These are phyloP conservation scores for Drosophila prolongata DNA, from an alignment of 2,888 invertebrate species.

Conservation along the genomic window DNA sequence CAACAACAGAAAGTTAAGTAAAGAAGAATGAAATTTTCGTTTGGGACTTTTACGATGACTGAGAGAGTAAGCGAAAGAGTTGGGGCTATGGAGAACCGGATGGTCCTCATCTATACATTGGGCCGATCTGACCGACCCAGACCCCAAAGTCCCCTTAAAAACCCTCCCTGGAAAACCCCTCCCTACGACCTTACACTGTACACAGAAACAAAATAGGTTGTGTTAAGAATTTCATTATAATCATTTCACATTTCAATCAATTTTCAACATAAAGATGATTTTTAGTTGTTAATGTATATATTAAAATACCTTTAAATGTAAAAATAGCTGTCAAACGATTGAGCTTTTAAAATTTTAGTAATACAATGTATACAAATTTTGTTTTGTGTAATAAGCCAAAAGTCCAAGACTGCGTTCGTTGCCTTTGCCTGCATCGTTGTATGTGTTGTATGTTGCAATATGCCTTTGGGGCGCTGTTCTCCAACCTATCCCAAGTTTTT, in stretches of 20 bases:
- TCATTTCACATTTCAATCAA: too few species aligned
- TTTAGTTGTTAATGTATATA: too few species aligned
- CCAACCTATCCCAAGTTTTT: slow-evolving; percentile 83
- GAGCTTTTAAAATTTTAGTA: too few species aligned
- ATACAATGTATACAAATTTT: background rate
- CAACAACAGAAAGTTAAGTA: slow-evolving; percentile 50
- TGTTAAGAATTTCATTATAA: background rate
- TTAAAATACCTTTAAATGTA: too few species aligned
- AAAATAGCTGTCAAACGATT: too few species aligned
- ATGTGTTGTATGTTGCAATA: slow-evolving; percentile 36
- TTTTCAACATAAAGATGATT: too few species aligned
- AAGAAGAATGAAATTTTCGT: slow-evolving; percentile 77
- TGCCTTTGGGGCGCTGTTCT: slow-evolving; percentile 76
- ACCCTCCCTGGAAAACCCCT: slow-evolving; percentile 51
- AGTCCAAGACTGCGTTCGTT: slow-evolving; percentile 35
- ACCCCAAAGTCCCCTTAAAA: slow-evolving; percentile 20
- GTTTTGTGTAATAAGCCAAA: slow-evolving; percentile 18
- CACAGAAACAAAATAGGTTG: background rate
- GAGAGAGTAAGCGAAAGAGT: slow-evolving; percentile 1
- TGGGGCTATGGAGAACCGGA: slow-evolving; percentile 63
- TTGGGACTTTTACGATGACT: slow-evolving; percentile 48
- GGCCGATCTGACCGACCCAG: slow-evolving; percentile 65
- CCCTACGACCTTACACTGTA: slow-evolving; percentile 4
- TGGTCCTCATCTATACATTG: slow-evolving; percentile 59
- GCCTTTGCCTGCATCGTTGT: slow-evolving; percentile 40